Evolutionary conservation across 2,888 invertebrate genomes (phyloP), one percentile per base, ranked within the genome.

Genomic region (Caenorhabditis becei): DNA sequence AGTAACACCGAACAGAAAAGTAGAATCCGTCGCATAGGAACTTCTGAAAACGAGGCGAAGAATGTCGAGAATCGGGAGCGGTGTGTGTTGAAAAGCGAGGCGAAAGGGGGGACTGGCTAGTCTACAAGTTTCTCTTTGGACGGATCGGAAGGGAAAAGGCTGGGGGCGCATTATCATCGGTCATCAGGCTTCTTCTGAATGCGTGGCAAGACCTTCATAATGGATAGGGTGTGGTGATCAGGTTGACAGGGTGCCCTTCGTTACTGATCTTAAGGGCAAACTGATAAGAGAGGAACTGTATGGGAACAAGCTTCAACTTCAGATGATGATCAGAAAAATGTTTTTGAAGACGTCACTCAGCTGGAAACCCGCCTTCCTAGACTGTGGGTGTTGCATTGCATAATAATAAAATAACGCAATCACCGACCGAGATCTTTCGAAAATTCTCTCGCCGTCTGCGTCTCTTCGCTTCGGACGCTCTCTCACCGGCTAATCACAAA

Each of bases 401-500:
- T 58, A 65, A 74, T 58, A 71, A 56, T 41, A 62, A 71, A 62
- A 71, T 72, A 72, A 63, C 72, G 72, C 63, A 63, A 74, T 65
- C 74, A 58, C 5, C 74, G 65, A 65, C 65, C 74, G 65, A 65
- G 74, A 74, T 74, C 74, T 41, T 56, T 49, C 35, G 35, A 23
- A 53, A 53, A 26, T 24, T 53, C 16, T 53, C 8, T 20, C 11
- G 1, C 8, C 20, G 18, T 37, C 56, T 56, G 56, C 56, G 56
- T 56, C 32, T 56, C 32, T 7, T 4, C 24, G 4, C 18, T 18
- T 18, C 10, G 2, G 18, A 10, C 3, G 5, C 47, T 47, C 18
- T 18, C 2, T 47, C 4, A 18, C 18, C 18, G 20, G 47, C 2
- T n/a, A 47, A 5, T n/a, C n/a, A 10, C 5, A 47, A 47, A 47